Base-by-base conservation (phyloP, 2,888 invertebrate genomes). In the Eurytoma adleriae region DNA sequence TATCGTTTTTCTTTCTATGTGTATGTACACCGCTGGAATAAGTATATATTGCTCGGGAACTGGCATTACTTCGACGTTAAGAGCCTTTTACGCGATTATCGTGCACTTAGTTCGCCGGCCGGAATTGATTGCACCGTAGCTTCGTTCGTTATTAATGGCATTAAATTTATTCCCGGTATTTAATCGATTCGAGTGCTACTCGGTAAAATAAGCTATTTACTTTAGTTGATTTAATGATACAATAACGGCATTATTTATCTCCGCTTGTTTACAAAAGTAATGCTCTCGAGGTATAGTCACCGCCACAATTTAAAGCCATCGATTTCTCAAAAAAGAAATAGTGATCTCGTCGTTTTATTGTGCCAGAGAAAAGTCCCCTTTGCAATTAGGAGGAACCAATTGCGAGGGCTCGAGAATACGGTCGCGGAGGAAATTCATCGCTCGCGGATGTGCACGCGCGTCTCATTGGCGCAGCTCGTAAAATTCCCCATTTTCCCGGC, bases 1-100 rank as follows among this genome's bases (percentile, higher is more conserved):
- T 64, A 64, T 64, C 40, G 64, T 40, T 40, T 64, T 64, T 14
- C 40, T 18, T 12, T 30, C 54, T 1, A 24, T 54, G 30, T 50
- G 50, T 18, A 16, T 50, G 20, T n/a, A 50, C 12, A 61, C 7
- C 24, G 20, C 13, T 13, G 24, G 20, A 61, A 61, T 20, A 24
- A 61, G 24, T 48, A 48, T 70, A 48, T 70, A 59, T 59, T 24
- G 30, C 54, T 2, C n/a, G 5, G 61, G 54, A 62, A 0, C 27
- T 14, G 18, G 24, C n/a, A 72, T 61, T 62, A 52, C 61, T 54
- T 54, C 52, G 27, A 69, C 40, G 69, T 59, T 78, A 71, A 69
- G 73, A 79, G 73, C 67, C 73, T 73, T 79, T 79, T 68, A 68
- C 40, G 61, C 59, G 73, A 73, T 79, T 73, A 68, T 73, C 68